phyloP scores from a whole-genome alignment of 2,888 invertebrate species.

The Neria commutata region DNA sequence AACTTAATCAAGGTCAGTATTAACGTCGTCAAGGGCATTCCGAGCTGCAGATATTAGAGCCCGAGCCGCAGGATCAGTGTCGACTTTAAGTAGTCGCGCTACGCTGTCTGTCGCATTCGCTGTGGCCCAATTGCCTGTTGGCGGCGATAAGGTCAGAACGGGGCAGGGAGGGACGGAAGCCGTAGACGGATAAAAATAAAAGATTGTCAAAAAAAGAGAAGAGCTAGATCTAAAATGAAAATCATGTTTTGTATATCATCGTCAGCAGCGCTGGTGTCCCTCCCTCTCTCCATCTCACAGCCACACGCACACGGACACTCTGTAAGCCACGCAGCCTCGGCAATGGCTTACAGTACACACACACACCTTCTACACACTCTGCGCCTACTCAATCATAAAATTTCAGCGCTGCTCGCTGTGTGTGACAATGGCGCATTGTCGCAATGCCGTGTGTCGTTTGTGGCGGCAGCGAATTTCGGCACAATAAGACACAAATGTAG shows the following conservation, averaged over 20 bases:
- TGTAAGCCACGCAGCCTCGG: not conserved
- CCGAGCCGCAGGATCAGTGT: not conserved
- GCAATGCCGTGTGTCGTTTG: no score
- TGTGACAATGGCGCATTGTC: no score
- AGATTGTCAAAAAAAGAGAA: not conserved
- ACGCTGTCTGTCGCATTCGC: not conserved
- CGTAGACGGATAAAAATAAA: not conserved
- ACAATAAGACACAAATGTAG: no score
- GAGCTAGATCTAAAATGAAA: constrained; percentile 1
- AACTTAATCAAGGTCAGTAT: constrained; percentile 1
- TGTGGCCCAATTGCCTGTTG: not conserved
- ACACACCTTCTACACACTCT: not conserved
- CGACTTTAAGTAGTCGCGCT: not conserved
- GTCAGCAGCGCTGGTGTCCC: no score
- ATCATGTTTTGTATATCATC: constrained; percentile 2
- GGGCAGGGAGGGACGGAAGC: not conserved
- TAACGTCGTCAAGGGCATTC: not conserved
- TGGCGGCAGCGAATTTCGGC: no score
- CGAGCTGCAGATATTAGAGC: no score
- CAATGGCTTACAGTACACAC: not conserved
- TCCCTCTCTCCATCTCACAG: not conserved
- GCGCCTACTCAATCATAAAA: not conserved
- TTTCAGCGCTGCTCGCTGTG: not conserved
- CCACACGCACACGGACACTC: not conserved
- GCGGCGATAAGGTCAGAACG: no score